Evolutionary conservation across 1,140 invertebrate species (phyloP), one percentile per base, ranked within the genome.

Genomic region (Pogonomyrmex barbatus): DNA sequence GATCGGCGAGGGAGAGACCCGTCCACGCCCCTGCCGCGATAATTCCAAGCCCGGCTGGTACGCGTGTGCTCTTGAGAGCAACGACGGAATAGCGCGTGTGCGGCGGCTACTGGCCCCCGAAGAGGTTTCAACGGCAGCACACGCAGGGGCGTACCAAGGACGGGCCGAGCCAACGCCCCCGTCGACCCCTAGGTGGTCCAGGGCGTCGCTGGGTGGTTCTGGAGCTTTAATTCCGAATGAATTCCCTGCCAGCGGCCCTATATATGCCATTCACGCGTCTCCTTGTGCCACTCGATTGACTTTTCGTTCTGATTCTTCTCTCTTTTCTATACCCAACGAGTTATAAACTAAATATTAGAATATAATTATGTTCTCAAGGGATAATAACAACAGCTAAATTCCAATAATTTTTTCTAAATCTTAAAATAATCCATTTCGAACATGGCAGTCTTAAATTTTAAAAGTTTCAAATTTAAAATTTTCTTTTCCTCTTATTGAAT

Each of bases 141-240:
- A 92, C 92, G 92, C 89, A 90, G 91, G 89, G 93, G 92, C 93
- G 93, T 93, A 93, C 88, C 92, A 89, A 89, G 86, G 88, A 85
- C 86, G 88, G 71, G 62, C 81, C 82, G 84, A 70, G 88, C 78
- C n/a, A 89, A 93, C 93, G 93, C 93, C 93, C 93, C 87, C 87
- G 91, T 92, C 93, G 92, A 94, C 93, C 93, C 93, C 92, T 94
- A 94, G 93, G 93, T 94, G 93, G 93, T 94, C 91, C 92, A 91
- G 92, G 93, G 93, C 93, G 93, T 93, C 90, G 88, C 92, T 93
- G 93, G 93, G 93, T 93, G 92, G 92, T 92, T 88, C 91, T 81
- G 77, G 68, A 39, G 88, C 82, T 92, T 93, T 92, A 93, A 93
- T 93, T 92, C 91, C 90, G 84, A 90, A 90, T 89, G 84, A 86